Evolutionary conservation across 2,888 invertebrate genomes (phyloP).

Genomic region (Meteorus colon): DNA sequence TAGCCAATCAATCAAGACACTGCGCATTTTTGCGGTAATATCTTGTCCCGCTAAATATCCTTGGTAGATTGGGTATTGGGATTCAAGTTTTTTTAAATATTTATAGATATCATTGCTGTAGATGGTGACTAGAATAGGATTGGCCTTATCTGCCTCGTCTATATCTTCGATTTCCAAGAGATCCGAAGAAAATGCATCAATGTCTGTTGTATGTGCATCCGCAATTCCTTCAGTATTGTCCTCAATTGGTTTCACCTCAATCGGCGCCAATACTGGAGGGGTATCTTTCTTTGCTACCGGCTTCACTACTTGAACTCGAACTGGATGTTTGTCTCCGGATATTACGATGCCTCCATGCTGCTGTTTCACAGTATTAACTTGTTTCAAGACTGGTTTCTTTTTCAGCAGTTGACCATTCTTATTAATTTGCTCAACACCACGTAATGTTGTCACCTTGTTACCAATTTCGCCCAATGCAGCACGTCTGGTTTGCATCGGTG

Average conservation of each 20-base stretch:
- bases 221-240: conserved; percentile 19
- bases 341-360: conserved; percentile 46
- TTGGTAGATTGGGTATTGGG: conserved; percentile 78
- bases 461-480: conserved; percentile 75
- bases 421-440: conserved; percentile 68
- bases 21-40: conserved; percentile 89
- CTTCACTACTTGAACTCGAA: conserved; percentile 58
- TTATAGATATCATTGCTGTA: conserved; percentile 93
- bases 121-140: conserved; percentile 86
- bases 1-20: conserved; percentile 94
- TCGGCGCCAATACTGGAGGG: not conserved
- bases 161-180: conserved; percentile 79
- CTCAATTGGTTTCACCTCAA: conserved; percentile 43
- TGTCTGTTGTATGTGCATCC: conserved; percentile 47
- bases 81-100: conserved; percentile 86
- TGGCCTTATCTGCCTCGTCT: conserved; percentile 83
- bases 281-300: conserved; percentile 54
- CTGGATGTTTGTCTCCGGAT: conserved; percentile 55
- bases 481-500: conserved; percentile 61
- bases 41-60: conserved; percentile 82
- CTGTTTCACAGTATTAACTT: conserved; percentile 3
- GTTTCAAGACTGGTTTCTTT: conserved; percentile 51
- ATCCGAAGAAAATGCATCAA: conserved; percentile 64
- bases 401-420: conserved; percentile 58
- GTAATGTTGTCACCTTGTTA: conserved; percentile 72